Percentiles rank a stretch among this genome's conserved stretches.
Evolutionary conservation across 1,140 invertebrate species (phyloP).

Genomic region (Tribolium castaneum): DNA sequence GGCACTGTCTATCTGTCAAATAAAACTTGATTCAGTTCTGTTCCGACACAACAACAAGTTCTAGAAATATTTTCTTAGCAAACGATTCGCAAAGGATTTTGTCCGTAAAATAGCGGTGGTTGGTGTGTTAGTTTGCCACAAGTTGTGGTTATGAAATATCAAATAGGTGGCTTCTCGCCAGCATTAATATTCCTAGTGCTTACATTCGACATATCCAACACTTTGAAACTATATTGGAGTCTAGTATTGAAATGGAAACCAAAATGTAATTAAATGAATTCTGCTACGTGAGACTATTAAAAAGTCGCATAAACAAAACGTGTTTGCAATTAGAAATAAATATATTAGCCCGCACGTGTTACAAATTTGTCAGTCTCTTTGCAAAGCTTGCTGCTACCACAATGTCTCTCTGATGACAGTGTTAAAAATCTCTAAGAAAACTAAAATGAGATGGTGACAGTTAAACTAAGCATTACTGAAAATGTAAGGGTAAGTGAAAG

Average conservation of each 20-base stretch:
- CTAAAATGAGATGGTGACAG: slow-evolving; percentile 22
- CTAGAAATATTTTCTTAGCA: not conserved
- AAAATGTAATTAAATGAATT: slow-evolving; percentile 34
- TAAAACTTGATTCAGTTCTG: too few species aligned
- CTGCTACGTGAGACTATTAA: slow-evolving; percentile 40
- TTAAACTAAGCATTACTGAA: slow-evolving; percentile 23
- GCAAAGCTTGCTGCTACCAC: not conserved
- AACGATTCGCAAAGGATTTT: not conserved
- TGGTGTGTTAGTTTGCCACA: not conserved
- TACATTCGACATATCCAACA: slow-evolving; percentile 23
- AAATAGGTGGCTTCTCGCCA: slow-evolving; percentile 11
- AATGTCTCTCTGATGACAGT: not conserved
- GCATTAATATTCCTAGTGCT: slow-evolving; percentile 20
- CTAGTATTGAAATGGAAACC: slow-evolving; percentile 39
- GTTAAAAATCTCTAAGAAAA: slow-evolving; percentile 5
- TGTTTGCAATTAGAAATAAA: slow-evolving; percentile 43
- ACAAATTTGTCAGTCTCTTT: slow-evolving; percentile 20
- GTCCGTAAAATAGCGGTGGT: not conserved
- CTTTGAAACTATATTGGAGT: slow-evolving; percentile 28
- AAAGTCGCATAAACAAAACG: slow-evolving; percentile 38
- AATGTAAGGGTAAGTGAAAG: slow-evolving; percentile 6
- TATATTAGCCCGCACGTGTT: slow-evolving; percentile 33
- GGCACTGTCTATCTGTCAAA: not conserved
- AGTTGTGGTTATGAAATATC: slow-evolving; percentile 9
- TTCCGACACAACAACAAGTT: not conserved